Evolutionary conservation across 35 echinoderm and acorn worm genomes (phyloP), one percentile per base, ranked within the genome.

Genomic region (Hemicentrotus pulcherrimus): DNA sequence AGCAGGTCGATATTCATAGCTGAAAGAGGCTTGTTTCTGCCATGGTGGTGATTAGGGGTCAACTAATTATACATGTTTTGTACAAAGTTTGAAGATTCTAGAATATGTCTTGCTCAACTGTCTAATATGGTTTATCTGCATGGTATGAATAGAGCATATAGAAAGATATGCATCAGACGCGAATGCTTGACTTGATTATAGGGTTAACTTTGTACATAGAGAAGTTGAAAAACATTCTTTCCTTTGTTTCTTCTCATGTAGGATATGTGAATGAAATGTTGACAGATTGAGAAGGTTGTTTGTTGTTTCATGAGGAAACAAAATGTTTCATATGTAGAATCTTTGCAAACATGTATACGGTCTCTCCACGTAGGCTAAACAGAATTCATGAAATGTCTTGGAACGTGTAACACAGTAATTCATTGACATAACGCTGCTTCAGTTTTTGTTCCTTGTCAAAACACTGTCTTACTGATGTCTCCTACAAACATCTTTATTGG

Each of bases 91-190:
- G 65, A 78, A 58, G 91, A 58, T 93, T 58, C 91, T 93, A 93
- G 91, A 58, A 93, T 93, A 33, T 93, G 91, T 93, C 46, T 93
- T 46, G 91, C 46, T 93, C 30, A 47, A 22, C 48, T 93, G 91
- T 93, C 91, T 93, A 28, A 4, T 58, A 41, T 90, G 88, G 88
- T 93, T 48, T 93, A 93, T 46, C 48, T 93, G 48, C 91, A 50
- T 93, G 46, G 48, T 50, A 58, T 93, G 91, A 41, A 90, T 90
- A 90, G 46, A 90, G 91, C 46, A 93, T 93, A 93, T 93, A 93
- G 91, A 50, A 50, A 33, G 91, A 33, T 90, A 47, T 90, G 88
- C 46, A 90, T 18, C 24, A 41, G 32, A 32, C 31, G 45, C 24
- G 46, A 41, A 47, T 90, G 86, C 14, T 86, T 86, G 45, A 70